Evolutionary conservation across 2,113 vertebrate species (phyloP).

Genomic region (Tyrannus savana): DNA sequence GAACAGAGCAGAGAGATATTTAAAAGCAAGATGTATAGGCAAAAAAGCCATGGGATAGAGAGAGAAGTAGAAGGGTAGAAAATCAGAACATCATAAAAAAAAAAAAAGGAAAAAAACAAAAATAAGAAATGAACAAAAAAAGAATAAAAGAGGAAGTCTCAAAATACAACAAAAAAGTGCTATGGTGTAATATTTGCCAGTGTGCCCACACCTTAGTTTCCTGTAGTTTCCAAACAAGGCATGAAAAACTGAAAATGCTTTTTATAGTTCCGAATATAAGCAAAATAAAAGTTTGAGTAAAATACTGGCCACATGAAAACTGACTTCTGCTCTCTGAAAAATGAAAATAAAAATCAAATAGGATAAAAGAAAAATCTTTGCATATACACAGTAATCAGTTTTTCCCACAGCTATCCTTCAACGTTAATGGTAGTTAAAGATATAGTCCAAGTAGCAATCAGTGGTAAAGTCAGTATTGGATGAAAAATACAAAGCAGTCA

Average conservation of each 20-base stretch:
- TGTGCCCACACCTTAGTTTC: not conserved
- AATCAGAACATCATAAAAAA: not conserved
- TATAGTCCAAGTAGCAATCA: not conserved
- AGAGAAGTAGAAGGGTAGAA: not conserved
- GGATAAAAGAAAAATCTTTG: not conserved
- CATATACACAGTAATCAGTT: not conserved
- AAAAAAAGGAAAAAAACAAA: slow-evolving; percentile 3
- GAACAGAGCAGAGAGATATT: not conserved
- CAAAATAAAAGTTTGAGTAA: not conserved
- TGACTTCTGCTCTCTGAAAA: not conserved
- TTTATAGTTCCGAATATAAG: not conserved
- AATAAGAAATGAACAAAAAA: not conserved
- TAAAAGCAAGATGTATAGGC: not conserved
- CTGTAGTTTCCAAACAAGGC: not conserved
- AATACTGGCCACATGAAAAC: not conserved
- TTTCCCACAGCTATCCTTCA: not conserved
- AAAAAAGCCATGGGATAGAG: not conserved
- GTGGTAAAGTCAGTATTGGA: not conserved
- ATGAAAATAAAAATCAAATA: not conserved
- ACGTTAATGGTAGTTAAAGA: not conserved
- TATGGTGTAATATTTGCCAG: not conserved
- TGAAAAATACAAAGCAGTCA: not conserved
- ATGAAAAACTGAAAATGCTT: not conserved
- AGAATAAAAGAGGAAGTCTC: not conserved
- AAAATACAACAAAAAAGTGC: not conserved